Evolutionary conservation across 2,888 invertebrate species (phyloP).

Genomic region (Zhengitettix transpicula): DNA sequence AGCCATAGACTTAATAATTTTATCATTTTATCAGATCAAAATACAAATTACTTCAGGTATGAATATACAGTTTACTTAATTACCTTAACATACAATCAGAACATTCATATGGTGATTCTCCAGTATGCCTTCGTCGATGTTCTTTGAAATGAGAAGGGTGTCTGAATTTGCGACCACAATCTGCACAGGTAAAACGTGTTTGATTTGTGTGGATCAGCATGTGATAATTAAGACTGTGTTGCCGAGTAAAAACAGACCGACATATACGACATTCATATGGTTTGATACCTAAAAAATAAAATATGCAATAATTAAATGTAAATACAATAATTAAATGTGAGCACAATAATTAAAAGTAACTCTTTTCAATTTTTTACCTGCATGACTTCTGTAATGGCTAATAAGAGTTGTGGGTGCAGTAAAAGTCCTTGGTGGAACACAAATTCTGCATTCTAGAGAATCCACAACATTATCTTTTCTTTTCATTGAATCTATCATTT

Average conservation of each 20-base stretch:
- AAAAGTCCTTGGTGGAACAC: constrained; percentile 34
- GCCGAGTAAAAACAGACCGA: constrained; percentile 36
- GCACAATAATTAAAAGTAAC: background rate
- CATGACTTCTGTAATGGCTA: constrained; percentile 41
- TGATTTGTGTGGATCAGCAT: constrained; percentile 41
- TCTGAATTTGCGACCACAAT: constrained; percentile 38
- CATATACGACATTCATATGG: constrained; percentile 40
- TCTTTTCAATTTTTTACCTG: constrained; percentile 20
- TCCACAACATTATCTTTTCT: constrained; percentile 18
- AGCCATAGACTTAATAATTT: no score
- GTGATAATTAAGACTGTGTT: constrained; percentile 42
- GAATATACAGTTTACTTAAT: background rate
- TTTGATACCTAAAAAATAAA: constrained; percentile 30
- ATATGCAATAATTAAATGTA: background rate
- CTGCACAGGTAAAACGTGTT: constrained; percentile 37
- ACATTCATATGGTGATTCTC: constrained; percentile 33
- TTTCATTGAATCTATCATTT: constrained; percentile 29
- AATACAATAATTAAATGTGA: background rate
- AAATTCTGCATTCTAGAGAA: constrained; percentile 35
- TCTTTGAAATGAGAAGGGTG: constrained; percentile 41
- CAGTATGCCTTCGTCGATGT: constrained; percentile 36
- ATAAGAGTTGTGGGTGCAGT: constrained; percentile 39
- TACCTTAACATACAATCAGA: constrained; percentile 23
- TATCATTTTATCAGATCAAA: no score
- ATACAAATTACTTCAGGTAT: no score